Conservation (phyloP, 2,797 vertebrate genomes). For the Rhynchotus rufescens region DNA sequence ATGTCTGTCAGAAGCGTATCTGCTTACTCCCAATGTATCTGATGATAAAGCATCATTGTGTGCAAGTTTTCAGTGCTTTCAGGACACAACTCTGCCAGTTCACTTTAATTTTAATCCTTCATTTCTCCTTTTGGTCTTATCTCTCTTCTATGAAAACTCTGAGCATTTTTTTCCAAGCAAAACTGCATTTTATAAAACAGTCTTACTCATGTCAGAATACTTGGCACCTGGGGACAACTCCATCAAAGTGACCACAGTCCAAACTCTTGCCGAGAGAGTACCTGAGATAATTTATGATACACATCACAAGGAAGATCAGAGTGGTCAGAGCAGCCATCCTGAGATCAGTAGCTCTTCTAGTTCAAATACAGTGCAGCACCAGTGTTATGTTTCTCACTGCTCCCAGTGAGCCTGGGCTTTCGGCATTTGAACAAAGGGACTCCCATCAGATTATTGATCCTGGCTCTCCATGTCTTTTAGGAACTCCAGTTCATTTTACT, state of each 20-base stretch:
- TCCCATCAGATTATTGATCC: not conserved
- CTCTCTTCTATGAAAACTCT: conserved; percentile 2
- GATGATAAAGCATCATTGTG: not conserved
- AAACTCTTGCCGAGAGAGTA: not conserved
- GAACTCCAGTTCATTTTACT: conserved; percentile 90
- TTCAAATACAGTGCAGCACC: not conserved
- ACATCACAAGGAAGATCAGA: not conserved
- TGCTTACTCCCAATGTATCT: not conserved
- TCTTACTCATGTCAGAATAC: not conserved
- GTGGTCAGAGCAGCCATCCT: not conserved
- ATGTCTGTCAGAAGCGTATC: not conserved
- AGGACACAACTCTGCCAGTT: not conserved
- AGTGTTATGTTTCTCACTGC: not conserved
- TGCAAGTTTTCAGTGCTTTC: not conserved
- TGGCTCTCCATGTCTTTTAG: conserved; percentile 68
- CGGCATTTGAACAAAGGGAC: not conserved
- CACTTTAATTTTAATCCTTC: not conserved
- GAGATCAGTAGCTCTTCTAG: not conserved
- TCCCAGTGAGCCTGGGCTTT: not conserved
- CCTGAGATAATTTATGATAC: not conserved
- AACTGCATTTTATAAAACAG: not conserved
- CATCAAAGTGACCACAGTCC: not conserved
- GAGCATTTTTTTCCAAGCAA: not conserved
- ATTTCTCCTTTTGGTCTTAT: not conserved
- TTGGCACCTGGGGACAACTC: not conserved